These are phyloP conservation scores for Crotalus helleri DNA, from an alignment of 2,113 vertebrate species.

Conservation along the genomic window DNA sequence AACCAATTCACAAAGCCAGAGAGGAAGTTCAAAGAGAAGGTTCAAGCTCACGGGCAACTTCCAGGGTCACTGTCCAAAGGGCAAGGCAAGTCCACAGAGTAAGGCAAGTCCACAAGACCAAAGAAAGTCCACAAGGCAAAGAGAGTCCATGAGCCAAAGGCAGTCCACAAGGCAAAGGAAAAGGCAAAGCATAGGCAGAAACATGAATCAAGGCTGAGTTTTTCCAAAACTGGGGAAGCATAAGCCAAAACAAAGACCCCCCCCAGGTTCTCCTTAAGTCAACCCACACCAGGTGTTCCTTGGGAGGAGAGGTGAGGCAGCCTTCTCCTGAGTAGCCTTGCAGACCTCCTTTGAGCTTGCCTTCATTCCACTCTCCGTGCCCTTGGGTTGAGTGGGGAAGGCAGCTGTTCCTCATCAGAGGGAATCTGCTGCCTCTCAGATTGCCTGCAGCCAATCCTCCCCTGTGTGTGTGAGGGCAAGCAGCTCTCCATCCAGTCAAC, in stretches of 20 bases:
- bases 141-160: too few species aligned
- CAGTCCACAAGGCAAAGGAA: not conserved
- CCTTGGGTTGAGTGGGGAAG: not conserved
- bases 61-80: not conserved
- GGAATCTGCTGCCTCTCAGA: not conserved
- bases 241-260: not conserved
- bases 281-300: not conserved
- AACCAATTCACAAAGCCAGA: not conserved
- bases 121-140: not conserved
- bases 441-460: too few species aligned
- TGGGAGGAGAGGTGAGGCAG: not conserved
- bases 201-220: not conserved
- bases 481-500: too few species aligned
- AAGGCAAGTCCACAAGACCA: not conserved
- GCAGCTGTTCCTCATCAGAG: not conserved
- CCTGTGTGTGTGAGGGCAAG: too few species aligned
- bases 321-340: not conserved
- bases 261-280: not conserved
- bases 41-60: not conserved
- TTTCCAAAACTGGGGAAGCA: not conserved
- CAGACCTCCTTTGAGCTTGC: not conserved
- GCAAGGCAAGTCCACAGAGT: not conserved
- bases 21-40: not conserved
- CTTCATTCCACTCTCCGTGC: not conserved
- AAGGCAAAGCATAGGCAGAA: not conserved